These are phyloP conservation scores for Calypte anna DNA, from an alignment of 2,113 vertebrate genomes.

Conservation along the genomic window DNA sequence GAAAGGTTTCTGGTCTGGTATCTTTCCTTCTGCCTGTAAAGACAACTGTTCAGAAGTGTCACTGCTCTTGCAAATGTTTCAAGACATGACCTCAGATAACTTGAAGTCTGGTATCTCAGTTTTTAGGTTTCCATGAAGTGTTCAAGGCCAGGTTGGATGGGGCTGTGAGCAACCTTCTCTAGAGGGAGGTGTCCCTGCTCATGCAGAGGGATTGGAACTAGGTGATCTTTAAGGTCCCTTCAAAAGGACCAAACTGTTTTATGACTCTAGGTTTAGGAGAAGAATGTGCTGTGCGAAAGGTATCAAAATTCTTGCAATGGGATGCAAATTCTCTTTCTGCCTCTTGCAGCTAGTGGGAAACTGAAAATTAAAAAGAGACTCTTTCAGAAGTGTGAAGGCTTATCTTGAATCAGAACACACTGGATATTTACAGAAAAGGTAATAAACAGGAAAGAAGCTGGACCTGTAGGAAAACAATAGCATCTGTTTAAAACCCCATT, in stretches of 20 bases:
- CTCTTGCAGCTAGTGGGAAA: neutral
- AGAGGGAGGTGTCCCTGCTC: too few species aligned
- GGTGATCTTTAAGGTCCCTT: too few species aligned
- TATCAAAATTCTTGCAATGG: neutral
- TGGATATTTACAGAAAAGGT: neutral
- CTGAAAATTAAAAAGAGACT: neutral
- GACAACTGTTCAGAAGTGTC: neutral
- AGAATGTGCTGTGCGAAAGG: neutral
- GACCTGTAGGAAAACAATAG: neutral
- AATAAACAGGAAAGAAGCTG: neutral
- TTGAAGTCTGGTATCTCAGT: neutral
- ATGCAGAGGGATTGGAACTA: too few species aligned
- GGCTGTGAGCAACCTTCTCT: too few species aligned
- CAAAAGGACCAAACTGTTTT: too few species aligned
- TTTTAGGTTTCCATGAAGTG: neutral
- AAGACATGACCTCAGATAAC: neutral
- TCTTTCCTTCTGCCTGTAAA: neutral
- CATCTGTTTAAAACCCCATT: neutral
- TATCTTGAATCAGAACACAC: neutral
- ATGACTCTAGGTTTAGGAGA: neutral
- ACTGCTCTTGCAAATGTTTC: neutral
- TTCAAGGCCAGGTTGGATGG: too few species aligned
- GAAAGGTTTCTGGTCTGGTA: neutral
- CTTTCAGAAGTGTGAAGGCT: neutral
- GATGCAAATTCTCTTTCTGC: neutral